Evolutionary conservation across 2,888 invertebrate genomes (phyloP).

Genomic region (Homarus gammarus): DNA sequence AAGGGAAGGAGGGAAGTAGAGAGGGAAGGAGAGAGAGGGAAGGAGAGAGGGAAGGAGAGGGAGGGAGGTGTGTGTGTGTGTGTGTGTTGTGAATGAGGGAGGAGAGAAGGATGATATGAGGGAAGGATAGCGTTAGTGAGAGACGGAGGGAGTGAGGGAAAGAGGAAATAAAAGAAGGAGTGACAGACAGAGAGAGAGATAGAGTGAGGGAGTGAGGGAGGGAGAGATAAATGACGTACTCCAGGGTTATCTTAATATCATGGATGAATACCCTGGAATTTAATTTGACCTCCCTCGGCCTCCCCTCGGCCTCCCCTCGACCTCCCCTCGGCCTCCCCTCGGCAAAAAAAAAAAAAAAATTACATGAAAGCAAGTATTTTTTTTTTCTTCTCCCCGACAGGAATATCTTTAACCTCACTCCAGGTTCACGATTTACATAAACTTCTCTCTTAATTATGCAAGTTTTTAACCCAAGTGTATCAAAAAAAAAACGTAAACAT

Average conservation of each 20-base stretch:
- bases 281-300: not conserved
- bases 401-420: not conserved
- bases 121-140: too few species aligned
- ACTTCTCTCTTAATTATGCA: not conserved
- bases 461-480: too few species aligned
- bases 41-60: not conserved
- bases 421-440: not conserved
- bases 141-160: too few species aligned
- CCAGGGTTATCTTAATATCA: not conserved
- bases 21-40: not conserved
- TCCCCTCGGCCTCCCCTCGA: too few species aligned
- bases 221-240: too few species aligned
- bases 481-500: too few species aligned
- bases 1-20: not conserved
- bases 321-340: not conserved
- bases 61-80: not conserved
- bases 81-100: too few species aligned
- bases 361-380: not conserved
- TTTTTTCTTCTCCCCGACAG: not conserved
- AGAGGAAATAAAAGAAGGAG: too few species aligned
- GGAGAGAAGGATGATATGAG: too few species aligned
- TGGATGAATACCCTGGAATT: not conserved
- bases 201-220: too few species aligned
- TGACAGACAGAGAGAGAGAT: too few species aligned
- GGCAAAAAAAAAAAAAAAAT: too few species aligned